phyloP scores from a whole-genome alignment of 2,888 invertebrate species.

The Dolichopus griseipennis region DNA sequence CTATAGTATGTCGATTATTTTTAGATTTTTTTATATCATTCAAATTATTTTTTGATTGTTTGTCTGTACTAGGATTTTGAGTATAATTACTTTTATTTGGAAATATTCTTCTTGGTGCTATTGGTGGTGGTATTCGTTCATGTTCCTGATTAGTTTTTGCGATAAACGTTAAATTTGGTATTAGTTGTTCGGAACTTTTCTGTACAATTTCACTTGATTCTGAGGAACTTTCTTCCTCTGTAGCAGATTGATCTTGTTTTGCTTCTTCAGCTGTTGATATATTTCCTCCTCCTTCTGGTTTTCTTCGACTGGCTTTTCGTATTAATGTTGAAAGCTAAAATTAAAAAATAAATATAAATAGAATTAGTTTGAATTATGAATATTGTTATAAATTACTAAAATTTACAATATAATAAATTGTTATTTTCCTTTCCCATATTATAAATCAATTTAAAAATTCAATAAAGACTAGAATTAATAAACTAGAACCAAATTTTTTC shows the following conservation, averaged over 20 bases:
- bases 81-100: background rate
- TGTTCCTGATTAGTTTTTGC: slow-evolving; percentile 19
- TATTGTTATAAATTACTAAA: too few species aligned
- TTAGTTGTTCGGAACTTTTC: slow-evolving; percentile 24
- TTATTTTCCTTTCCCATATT: too few species aligned
- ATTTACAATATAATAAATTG: too few species aligned
- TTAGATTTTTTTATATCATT: background rate
- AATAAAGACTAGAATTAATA: too few species aligned
- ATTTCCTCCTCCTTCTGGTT: slow-evolving; percentile 24
- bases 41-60: slow-evolving; percentile 14
- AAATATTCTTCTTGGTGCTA: slow-evolving; percentile 7
- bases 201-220: slow-evolving; percentile 25
- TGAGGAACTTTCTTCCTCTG: slow-evolving; percentile 10
- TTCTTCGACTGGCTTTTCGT: slow-evolving; percentile 33
- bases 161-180: slow-evolving; percentile 37
- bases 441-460: too few species aligned
- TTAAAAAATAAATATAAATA: slow-evolving; percentile 12
- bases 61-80: slow-evolving; percentile 11
- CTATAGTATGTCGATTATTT: slow-evolving; percentile 10
- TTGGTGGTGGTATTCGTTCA: slow-evolving; percentile 22
- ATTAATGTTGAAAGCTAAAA: slow-evolving; percentile 39
- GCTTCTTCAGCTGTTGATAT: slow-evolving; percentile 20
- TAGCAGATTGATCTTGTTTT: slow-evolving; percentile 15
- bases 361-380: too few species aligned
- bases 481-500: too few species aligned